Base-by-base conservation (phyloP, 2,888 invertebrate genomes). In the Agrotis clavis region DNA sequence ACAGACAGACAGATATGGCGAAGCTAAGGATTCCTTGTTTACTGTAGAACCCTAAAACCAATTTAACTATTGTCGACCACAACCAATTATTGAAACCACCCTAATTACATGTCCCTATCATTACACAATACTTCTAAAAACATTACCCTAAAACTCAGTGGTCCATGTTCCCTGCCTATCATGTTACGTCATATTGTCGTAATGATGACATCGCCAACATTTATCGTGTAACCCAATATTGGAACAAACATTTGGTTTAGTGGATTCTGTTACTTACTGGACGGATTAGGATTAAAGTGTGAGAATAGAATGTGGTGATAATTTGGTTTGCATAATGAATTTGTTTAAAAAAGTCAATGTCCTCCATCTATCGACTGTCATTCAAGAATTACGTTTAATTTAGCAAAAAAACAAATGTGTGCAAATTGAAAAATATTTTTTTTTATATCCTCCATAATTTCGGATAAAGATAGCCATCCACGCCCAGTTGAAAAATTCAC, bases 191-290 rank as follows among this genome's bases (percentile, higher is more conserved):
- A 81, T 57, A 76, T 82, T 79, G 81, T 82, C 53, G n/a, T 64
- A 61, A 53, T 67, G 41, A 71, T 25, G 60, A 63, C 61, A 68
- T 57, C 14, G 2, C 76, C 72, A 82, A 87, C 90, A 90, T 85
- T 87, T 88, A 88, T 85, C 60, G 59, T 67, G 90, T 81, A 85
- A 90, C 78, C 51, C 54, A 84, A 90, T 87, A 87, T 59, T 57
- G 64, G 72, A 69, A 62, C 81, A 86, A 86, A 89, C 85, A 84
- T 85, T 77, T 67, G 79, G 77, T 83, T 64, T 65, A 50, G 41
- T 81, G 65, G 67, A 47, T 67, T 77, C 30, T 61, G 69, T 81
- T 74, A 62, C 64, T 64, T 50, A 60, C 35, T 61, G 30, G 13
- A 41, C 30, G 21, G 21, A 70, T 67, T 35, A 4, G 41, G 45